Evolutionary conservation across 1,140 invertebrate species (phyloP), one percentile per base, ranked within the genome.

Genomic region (Chionoecetes opilio): DNA sequence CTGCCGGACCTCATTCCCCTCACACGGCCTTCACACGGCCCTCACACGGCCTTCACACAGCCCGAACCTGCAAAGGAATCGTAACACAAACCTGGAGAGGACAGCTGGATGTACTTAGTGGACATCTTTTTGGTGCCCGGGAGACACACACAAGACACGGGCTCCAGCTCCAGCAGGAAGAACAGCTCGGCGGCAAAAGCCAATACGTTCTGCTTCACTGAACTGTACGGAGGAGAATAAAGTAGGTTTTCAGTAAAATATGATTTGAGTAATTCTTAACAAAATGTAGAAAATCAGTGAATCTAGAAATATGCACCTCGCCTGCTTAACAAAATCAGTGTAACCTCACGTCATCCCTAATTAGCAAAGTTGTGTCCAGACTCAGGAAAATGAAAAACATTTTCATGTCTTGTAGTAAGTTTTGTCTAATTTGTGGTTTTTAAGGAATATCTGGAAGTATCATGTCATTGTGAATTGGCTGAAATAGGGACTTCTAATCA

Each of bases 141-240:
- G 96, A 98, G 98, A 96, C 98, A 98, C 84, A 99, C 98, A 97
- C 98, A 99, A 97, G 98, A 98, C 14, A 98, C 98, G 8, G 99
- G 98, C 97, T 99, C 98, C 94, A 99, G 98, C 97, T 99, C 99
- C 97, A 99, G 98, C 95, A 99, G 98, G 97, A 99, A 99, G 97
- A 99, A 99, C 96, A 99, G 98, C 97, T 99, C 99, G 93, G 99
- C 99, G 96, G 99, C 97, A 97, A 99, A 98, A 84, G 99, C 98
- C 96, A 99, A 97, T 96, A 99, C 97, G 97, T 99, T 99, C 96
- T 99, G 98, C 96, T 98, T 98, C 98, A 99, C 99, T 84, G 98
- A 98, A 96, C 98, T 99, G 97, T 93, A 96, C 95, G 63, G 38
- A 35, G 37, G 8, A 92, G 93, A 93, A 95, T 94, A 35, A 90